phyloP scores from a whole-genome alignment of 2,797 vertebrate genomes.

The Lepus townsendii region DNA sequence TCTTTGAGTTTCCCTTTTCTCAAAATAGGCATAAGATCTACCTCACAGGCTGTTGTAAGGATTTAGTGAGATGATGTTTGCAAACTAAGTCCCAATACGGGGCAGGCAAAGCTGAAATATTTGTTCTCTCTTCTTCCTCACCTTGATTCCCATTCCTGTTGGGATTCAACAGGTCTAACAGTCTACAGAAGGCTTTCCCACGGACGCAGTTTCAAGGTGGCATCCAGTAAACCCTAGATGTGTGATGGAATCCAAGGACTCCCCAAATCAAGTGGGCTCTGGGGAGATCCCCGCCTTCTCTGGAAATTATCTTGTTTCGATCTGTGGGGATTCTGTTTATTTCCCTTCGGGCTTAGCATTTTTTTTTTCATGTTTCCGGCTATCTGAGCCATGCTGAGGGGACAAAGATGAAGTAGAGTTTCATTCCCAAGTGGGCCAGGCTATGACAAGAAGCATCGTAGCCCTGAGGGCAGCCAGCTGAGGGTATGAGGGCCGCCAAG shows the following conservation, averaged over 20 bases:
- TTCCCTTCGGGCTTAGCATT: conserved; percentile 65
- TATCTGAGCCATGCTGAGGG: conserved; percentile 28
- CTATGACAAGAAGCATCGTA: not conserved
- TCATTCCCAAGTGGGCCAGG: conserved; percentile 62
- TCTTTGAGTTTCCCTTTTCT: conserved; percentile 37
- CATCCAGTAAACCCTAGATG: not conserved
- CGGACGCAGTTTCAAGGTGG: not conserved
- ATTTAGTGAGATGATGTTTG: not conserved
- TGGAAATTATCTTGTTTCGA: conserved; percentile 61
- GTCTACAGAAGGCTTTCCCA: conserved; percentile 42
- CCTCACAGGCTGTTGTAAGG: not conserved
- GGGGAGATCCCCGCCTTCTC: not conserved
- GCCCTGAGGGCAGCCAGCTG: not conserved
- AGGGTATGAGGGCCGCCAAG: not conserved
- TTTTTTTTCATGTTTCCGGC: conserved; percentile 58
- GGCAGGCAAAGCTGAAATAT: not conserved
- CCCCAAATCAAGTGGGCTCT: conserved; percentile 10
- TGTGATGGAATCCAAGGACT: not conserved
- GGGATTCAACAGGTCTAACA: conserved; percentile 12
- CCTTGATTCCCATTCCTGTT: not conserved
- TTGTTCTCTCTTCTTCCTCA: not conserved
- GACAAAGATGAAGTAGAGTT: not conserved
- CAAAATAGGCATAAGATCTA: not conserved
- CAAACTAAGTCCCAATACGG: not conserved
- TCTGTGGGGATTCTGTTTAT: conserved; percentile 49